Evolutionary conservation across 2,797 vertebrate species (phyloP).

Genomic region (Coendou prehensilis): DNA sequence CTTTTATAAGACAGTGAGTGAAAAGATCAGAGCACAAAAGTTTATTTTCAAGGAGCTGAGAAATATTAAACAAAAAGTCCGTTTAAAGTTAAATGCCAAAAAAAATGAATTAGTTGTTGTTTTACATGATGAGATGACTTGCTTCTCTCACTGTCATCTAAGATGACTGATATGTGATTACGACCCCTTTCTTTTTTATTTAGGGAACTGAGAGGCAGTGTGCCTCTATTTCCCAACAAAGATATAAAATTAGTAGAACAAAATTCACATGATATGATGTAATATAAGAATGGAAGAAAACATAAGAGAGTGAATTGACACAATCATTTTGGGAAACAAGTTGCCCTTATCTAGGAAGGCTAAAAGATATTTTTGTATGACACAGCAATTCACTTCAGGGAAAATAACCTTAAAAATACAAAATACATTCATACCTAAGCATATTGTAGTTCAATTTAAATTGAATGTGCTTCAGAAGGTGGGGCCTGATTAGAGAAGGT

Average conservation of each 20-base stretch:
- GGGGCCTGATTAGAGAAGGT: not conserved
- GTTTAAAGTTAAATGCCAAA: constrained; percentile 9
- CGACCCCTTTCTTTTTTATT: not conserved
- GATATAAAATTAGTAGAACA: constrained; percentile 1
- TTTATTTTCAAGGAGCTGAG: constrained; percentile 32
- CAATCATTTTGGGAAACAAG: not conserved
- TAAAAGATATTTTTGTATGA: constrained; percentile 6
- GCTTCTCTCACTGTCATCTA: not conserved
- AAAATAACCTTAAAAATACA: constrained; percentile 13
- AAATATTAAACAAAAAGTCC: not conserved
- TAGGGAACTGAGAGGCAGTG: not conserved
- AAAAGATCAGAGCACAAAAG: constrained; percentile 52
- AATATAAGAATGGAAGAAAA: constrained; percentile 5
- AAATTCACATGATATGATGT: not conserved
- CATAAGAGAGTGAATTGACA: not conserved
- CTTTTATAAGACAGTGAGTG: not conserved
- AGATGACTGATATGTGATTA: not conserved
- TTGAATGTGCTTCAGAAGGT: not conserved
- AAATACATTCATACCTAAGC: not conserved
- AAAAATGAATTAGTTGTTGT: constrained; percentile 14
- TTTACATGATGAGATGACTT: constrained; percentile 4
- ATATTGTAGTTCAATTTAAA: not conserved
- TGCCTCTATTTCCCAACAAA: constrained; percentile 6
- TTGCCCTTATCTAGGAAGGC: not conserved
- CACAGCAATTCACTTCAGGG: not conserved